phyloP scores from a whole-genome alignment of 2,888 invertebrate genomes.

The Drosophila mettleri region DNA sequence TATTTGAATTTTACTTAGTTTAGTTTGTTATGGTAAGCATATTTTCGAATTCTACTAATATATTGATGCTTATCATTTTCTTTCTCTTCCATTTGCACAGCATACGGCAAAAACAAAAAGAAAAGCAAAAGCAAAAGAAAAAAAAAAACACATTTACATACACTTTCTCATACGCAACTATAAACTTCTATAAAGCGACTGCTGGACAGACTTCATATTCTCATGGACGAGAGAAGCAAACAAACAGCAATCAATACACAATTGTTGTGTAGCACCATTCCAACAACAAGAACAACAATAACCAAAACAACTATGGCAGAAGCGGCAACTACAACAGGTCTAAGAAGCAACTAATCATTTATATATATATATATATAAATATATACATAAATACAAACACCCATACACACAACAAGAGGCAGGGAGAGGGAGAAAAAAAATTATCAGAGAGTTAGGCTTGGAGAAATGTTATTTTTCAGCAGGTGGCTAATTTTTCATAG shows the following conservation, averaged over 20 bases:
- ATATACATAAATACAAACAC: conserved; percentile 9
- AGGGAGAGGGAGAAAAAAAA: conserved; percentile 12
- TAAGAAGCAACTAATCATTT: conserved; percentile 41
- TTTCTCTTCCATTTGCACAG: not conserved
- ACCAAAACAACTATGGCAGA: conserved; percentile 17
- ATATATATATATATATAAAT: conserved; percentile 36
- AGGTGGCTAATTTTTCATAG: conserved; percentile 79
- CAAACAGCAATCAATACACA: conserved; percentile 49
- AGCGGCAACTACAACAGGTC: conserved; percentile 28
- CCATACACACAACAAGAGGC: conserved; percentile 15
- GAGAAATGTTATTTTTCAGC: conserved; percentile 67
- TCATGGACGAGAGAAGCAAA: conserved; percentile 49
- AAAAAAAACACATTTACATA: conserved; percentile 5
- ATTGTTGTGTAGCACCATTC: conserved; percentile 72
- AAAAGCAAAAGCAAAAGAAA: not conserved
- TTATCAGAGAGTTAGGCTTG: conserved; percentile 50
- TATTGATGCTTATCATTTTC: conserved; percentile 9
- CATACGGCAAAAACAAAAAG: conserved; percentile 2
- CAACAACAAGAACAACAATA: conserved; percentile 39
- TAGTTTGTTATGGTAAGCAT: conserved; percentile 76
- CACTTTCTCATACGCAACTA: conserved; percentile 39
- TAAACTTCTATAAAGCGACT: conserved; percentile 40
- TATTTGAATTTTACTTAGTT: conserved; percentile 78
- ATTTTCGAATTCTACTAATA: not conserved
- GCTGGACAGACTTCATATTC: conserved; percentile 41